Evolutionary conservation across 2,113 vertebrate species (phyloP), one percentile per base, ranked within the genome.

Genomic region (Rynchops niger): DNA sequence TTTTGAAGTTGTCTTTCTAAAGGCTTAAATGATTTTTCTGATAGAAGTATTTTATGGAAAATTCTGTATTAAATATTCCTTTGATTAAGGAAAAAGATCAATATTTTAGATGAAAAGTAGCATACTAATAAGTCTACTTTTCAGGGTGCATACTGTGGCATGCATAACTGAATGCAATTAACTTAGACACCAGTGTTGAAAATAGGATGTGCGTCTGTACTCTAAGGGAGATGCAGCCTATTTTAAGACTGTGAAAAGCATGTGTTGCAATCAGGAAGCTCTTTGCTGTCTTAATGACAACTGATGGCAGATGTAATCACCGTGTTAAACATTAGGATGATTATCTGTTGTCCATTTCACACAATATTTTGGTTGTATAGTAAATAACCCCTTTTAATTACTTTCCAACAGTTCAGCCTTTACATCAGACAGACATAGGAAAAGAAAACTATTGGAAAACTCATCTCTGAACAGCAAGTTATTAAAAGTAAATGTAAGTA

Each of bases 361-460:
- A 67, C 21, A 26, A 4, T 27, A 7, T 27, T 22, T 93, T 62
- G 19, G 21, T 70, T 92, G 91, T 96, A 21, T 56, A 53, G 16
- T 56, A 77, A 90, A 47, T 61, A 92, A 82, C 38, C 2, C 32
- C 32, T 86, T 61, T 61, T 70, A 52, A 82, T 97, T 93, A 73
- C 83, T 96, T 95, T 95, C 52, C 88, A 95, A 80, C 97, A 99
- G 99, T 98, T 99, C 99, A 92, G 97, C 98, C 89, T 97, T 99
- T 93, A 98, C 98, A 90, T 98, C 98, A 93, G 99, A 99, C 89
- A 98, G 99, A 92, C 99, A 99, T 92, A 99, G 99, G 94, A 99
- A 99, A 98, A 99, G 99, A 97, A 99, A 99, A 97, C 97, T 99
- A 50, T 97, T 98, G 96, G 99, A 99, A 96, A 99, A 98, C 74